A percentile compares a stretch with the other conserved stretches of the same genome.
These are phyloP conservation scores for Leptocoma aspasia DNA, from an alignment of 2,113 vertebrate species.

Conservation along the genomic window DNA sequence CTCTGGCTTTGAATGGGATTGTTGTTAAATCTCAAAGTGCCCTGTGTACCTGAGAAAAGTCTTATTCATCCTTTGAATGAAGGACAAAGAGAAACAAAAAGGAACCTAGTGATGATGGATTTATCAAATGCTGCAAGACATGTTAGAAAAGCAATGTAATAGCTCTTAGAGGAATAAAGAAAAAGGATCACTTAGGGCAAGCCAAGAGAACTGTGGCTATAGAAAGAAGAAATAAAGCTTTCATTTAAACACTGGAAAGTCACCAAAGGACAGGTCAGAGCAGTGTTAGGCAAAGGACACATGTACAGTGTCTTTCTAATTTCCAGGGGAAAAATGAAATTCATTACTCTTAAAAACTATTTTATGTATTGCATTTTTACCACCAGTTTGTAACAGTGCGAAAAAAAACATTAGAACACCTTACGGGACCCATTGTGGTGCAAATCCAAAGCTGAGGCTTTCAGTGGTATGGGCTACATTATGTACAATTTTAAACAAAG, in stretches of 20 bases:
- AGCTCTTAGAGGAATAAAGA: not conserved
- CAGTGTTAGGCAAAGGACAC: not conserved
- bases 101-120: conserved; percentile 6
- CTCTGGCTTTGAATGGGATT: conserved; percentile 20
- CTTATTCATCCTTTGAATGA: conserved; percentile 47
- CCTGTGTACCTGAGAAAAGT: conserved; percentile 48
- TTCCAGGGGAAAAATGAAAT: not conserved
- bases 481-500: not conserved
- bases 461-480: not conserved
- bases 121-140: conserved; percentile 24
- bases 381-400: not conserved
- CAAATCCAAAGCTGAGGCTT: not conserved
- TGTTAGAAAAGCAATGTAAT: conserved; percentile 8
- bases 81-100: conserved; percentile 43
- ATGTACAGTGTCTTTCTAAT: not conserved
- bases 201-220: not conserved
- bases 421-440: not conserved
- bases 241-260: not conserved
- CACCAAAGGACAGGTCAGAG: conserved; percentile 45
- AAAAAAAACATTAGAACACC: not conserved
- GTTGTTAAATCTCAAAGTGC: conserved; percentile 39
- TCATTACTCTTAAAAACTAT: not conserved
- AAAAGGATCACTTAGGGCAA: not conserved
- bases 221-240: conserved; percentile 4
- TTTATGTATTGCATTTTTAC: not conserved